Base-by-base conservation (phyloP, 2,888 invertebrate genomes). In the Lagria hirta region DNA sequence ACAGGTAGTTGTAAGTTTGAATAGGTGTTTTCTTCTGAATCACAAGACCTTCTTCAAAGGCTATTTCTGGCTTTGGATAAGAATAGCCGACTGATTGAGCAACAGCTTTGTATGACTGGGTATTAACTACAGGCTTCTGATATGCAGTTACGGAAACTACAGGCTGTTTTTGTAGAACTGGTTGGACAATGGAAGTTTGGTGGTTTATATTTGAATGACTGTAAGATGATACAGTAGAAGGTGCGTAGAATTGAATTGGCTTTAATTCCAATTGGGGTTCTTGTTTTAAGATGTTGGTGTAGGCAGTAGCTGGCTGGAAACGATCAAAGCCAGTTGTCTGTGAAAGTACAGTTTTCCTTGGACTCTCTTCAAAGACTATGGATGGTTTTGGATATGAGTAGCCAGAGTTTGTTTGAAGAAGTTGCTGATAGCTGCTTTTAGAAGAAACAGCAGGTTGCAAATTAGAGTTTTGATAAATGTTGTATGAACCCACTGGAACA, bases 11-110 rank as follows among this genome's bases (percentile, higher is more conserved):
- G n/a, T 18, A 6, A 7, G n/a, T 12, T 11, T 10, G 4, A 13
- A 21, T 20, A 21, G 32, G 11, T 18, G 32, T 12, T 1, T 10
- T 12, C 5, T 12, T 18, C 3, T 34, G 24, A 23, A 14, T 34
- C n/a, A n/a, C n/a, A n/a, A n/a, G n/a, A 1, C 29, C 33, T 38
- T 57, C 52, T 20, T 53, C 44, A 37, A 49, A 49, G 28, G 46
- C 28, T 32, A 51, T 40, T 26, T 48, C 17, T 11, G 65, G 61
- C 49, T 65, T 61, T 0, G 60, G 55, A 43, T 70, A 72, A 7
- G 63, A 55, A 40, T 71, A 71, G 12, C 70, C 70, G 16, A 63
- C 58, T 40, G 54, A 48, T 33, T 58, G 49, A 4, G 43, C 17
- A 7, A 43, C 36, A 7, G 44, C 45, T 12, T 48, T 33, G 24